These are phyloP conservation scores for Lasioglossum albipes DNA, from an alignment of 1,140 invertebrate species.

Conservation along the genomic window DNA sequence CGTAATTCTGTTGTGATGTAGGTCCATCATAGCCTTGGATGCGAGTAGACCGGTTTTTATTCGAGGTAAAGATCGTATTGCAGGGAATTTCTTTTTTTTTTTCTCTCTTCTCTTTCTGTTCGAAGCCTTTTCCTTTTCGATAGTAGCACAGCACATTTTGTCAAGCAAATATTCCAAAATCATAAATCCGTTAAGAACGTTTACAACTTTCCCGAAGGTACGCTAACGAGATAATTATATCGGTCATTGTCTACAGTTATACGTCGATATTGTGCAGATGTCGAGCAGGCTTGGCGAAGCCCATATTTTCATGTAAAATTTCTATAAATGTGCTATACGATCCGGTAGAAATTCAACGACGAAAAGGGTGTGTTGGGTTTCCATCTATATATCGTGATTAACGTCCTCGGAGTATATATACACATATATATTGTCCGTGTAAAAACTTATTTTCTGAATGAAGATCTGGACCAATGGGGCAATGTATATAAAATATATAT, in stretches of 20 bases:
- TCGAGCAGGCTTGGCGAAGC: neutral
- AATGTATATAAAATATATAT: slow-evolving; percentile 35
- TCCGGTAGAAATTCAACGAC: slow-evolving; percentile 13
- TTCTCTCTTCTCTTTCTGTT: neutral
- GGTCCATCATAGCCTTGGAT: slow-evolving; percentile 69
- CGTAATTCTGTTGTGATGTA: slow-evolving; percentile 59
- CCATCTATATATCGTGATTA: slow-evolving; percentile 1
- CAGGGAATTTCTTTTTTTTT: slow-evolving; percentile 38
- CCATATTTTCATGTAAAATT: slow-evolving; percentile 26
- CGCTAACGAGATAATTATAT: slow-evolving; percentile 1
- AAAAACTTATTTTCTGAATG: slow-evolving; percentile 36
- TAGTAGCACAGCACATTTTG: slow-evolving; percentile 40
- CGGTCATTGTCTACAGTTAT: slow-evolving; percentile 8
- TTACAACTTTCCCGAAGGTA: neutral
- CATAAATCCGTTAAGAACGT: slow-evolving; percentile 24
- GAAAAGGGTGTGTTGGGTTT: slow-evolving; percentile 9
- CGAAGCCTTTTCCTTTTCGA: slow-evolving; percentile 27
- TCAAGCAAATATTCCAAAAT: slow-evolving; percentile 44
- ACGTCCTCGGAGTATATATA: neutral
- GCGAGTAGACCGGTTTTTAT: slow-evolving; percentile 64
- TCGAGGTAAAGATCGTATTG: slow-evolving; percentile 63
- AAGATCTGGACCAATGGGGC: slow-evolving; percentile 25
- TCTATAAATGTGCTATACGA: slow-evolving; percentile 44
- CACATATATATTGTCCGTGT: slow-evolving; percentile 13
- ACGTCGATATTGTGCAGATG: slow-evolving; percentile 8